Percentiles rank a stretch among this genome's conserved stretches.
These are phyloP conservation scores for Neopelma chrysocephalum DNA, from an alignment of 2,797 vertebrate species.

Conservation along the genomic window DNA sequence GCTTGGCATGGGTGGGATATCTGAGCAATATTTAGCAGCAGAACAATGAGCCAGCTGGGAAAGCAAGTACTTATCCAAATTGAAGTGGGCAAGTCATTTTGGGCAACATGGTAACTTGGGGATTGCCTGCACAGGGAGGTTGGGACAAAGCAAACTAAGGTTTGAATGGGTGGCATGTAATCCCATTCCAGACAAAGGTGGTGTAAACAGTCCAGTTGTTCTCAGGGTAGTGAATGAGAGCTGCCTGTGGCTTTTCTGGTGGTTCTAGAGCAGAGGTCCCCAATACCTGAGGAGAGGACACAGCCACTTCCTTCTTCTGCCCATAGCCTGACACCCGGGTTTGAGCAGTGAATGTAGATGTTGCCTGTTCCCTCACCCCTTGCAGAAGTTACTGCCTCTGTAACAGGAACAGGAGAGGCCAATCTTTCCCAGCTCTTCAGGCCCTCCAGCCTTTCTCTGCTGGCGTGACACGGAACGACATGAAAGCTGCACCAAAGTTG, in stretches of 20 bases:
- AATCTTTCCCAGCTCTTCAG: background rate
- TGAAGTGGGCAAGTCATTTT: constrained; percentile 8
- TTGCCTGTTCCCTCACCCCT: background rate
- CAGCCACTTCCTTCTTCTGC: background rate
- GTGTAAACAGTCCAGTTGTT: background rate
- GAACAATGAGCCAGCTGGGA: constrained; percentile 23
- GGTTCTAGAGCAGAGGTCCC: background rate
- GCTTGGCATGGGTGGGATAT: constrained; percentile 16
- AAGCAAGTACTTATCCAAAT: background rate
- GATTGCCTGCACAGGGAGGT: background rate
- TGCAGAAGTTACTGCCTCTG: background rate
- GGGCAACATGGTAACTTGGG: background rate
- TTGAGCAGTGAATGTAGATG: background rate
- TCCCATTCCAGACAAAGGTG: background rate
- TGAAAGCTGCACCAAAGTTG: background rate
- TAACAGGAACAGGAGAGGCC: background rate
- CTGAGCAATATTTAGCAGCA: constrained; percentile 18
- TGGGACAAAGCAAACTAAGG: background rate
- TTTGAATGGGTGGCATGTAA: background rate
- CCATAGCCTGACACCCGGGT: background rate
- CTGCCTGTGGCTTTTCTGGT: background rate
- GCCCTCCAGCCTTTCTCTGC: background rate
- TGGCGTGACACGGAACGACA: rapidly evolving
- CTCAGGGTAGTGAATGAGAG: background rate
- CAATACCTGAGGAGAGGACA: background rate